Percentiles rank a stretch among this genome's conserved stretches.
Evolutionary conservation across 2,113 vertebrate species (phyloP).

Genomic region (Trinectes maculatus): DNA sequence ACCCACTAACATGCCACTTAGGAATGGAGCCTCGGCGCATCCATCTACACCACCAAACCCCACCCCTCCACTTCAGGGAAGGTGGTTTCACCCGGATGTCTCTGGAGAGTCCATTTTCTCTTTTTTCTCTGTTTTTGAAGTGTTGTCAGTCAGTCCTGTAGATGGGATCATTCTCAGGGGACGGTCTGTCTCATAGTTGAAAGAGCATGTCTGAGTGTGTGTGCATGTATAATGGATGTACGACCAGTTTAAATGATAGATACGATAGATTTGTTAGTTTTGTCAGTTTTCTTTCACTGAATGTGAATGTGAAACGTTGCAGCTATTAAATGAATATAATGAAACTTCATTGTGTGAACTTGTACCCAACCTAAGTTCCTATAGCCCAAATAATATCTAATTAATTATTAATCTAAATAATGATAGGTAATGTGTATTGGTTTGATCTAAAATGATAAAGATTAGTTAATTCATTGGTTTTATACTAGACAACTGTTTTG

Average conservation of each 20-base stretch:
- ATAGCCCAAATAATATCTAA: no score
- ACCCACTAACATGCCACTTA: constrained; percentile 60
- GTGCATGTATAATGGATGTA: constrained; percentile 19
- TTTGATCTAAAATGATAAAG: no score
- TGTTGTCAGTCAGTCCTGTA: constrained; percentile 46
- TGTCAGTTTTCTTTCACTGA: no score
- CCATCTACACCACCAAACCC: not conserved
- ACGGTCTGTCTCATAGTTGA: constrained; percentile 35
- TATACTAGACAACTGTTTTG: no score
- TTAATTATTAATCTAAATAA: no score
- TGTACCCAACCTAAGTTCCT: no score
- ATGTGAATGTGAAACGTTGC: no score
- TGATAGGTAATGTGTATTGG: no score
- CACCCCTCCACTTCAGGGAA: not conserved
- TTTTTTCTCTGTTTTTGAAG: constrained; percentile 26
- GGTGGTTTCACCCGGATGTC: constrained; percentile 28
- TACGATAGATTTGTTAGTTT: not conserved
- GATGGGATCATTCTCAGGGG: constrained; percentile 29
- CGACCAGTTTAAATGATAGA: constrained; percentile 6
- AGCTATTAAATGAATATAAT: no score
- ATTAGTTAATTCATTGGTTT: no score
- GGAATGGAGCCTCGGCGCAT: constrained; percentile 47
- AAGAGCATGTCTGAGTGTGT: constrained; percentile 53
- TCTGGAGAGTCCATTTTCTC: constrained; percentile 26
- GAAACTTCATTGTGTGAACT: no score